A percentile compares a stretch with the other conserved stretches of the same genome.
phyloP scores from a whole-genome alignment of 2,797 vertebrate species.

The Glyptemys insculpta region DNA sequence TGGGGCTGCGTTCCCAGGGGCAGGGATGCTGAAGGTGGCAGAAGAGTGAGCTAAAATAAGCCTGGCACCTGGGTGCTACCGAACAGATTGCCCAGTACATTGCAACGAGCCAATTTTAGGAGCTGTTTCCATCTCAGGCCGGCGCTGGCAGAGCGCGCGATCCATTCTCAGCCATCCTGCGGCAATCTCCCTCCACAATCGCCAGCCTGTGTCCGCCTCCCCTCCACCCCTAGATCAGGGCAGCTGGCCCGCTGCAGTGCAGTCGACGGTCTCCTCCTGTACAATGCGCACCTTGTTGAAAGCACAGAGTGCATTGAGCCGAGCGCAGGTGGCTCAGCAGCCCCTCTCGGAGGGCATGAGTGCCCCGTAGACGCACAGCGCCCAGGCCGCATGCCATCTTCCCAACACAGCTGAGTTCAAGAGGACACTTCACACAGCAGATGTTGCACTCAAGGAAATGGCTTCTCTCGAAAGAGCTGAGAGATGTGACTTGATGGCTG shows the following conservation, averaged over 20 bases:
- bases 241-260: neutral
- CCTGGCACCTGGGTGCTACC: neutral
- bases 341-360: neutral
- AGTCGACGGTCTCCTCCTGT: too few relatives aligned
- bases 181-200: neutral
- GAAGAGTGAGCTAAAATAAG: neutral
- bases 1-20: accelerated
- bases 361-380: neutral
- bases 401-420: neutral
- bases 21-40: neutral
- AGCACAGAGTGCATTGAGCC: neutral
- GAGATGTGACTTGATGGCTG: neutral
- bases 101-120: neutral
- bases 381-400: neutral
- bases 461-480: neutral
- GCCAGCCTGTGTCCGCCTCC: neutral
- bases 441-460: neutral
- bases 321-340: too few relatives aligned
- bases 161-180: neutral
- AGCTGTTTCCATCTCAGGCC: neutral
- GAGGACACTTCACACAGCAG: neutral
- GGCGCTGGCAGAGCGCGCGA: too few relatives aligned
- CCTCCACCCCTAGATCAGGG: neutral
- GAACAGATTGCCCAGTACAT: neutral
- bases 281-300: neutral